Base-by-base conservation (phyloP, 2,113 vertebrate species). In the Plotosus lineatus region DNA sequence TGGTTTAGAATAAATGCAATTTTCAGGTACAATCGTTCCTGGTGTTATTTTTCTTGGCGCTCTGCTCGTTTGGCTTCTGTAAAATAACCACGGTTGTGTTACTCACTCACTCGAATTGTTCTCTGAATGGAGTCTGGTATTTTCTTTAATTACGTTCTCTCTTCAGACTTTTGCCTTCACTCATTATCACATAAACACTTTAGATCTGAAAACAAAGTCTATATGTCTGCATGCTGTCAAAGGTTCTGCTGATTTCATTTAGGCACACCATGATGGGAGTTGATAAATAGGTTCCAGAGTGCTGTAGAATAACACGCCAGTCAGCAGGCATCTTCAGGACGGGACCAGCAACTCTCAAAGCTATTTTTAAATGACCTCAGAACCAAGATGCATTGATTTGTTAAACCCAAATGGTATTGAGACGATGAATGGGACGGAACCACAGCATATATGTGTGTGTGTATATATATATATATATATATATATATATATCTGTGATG, bases 101-200 rank as follows among this genome's bases (percentile, higher is more conserved):
- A 8, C 12, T 48, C 15, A 5, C 17, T 53, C 15, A 26, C 6
- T 66, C 2, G 21, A 66, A 42, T 42, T 63, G 40, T 56, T 80
- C 51, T 75, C 14, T 23, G 14, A 5, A 10, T 33, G 1, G 10
- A 12, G 15, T 17, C 36, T 42, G n/a, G 23, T 23, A 42, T 65
- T 26, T 26, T 15, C 28, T 48, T 12, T 36, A 14, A 9, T 12
- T 56, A 23, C 21, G 51, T n/a, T 61, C 21, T 42, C 50, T 77
- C 55, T 42, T 23, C 33, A 55, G 21, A 36, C 36, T 31, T 40
- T 40, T 8, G 11, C 23, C 60, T 74, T 69, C 28, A 51, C 31
- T 36, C 36, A 33, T 79, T 77, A 81, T 11, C 71, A 63, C 85
- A 75, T 82, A 21, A 84, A 89, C 84, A 82, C 66, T 8, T 81